Conservation (phyloP, 2,888 invertebrate genomes). For the Tiliacea aurago region DNA sequence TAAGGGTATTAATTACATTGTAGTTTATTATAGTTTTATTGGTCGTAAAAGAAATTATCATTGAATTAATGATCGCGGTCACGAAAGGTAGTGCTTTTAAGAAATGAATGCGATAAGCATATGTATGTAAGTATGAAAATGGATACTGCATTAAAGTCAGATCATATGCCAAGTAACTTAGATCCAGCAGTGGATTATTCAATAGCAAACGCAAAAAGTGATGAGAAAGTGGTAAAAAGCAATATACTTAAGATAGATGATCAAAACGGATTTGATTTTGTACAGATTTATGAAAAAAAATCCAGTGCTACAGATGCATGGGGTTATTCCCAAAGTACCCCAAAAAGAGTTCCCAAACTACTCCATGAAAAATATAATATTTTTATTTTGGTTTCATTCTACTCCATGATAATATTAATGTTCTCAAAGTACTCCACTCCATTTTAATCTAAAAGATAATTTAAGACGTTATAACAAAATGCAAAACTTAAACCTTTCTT, state of each 20-base stretch:
- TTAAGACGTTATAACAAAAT: too few relatives aligned
- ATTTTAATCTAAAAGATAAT: too few relatives aligned
- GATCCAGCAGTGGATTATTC: background rate
- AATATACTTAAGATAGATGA: background rate
- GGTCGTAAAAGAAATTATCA: slow-evolving; percentile 50
- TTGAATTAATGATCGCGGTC: slow-evolving; percentile 19
- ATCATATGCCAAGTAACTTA: background rate
- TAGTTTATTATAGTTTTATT: slow-evolving; percentile 51
- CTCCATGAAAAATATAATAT: too few relatives aligned
- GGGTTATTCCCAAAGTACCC: too few relatives aligned
- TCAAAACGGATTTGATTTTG: background rate
- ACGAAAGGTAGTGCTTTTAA: slow-evolving; percentile 21
- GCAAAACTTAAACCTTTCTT: too few relatives aligned
- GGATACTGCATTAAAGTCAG: background rate
- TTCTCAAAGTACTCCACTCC: too few relatives aligned
- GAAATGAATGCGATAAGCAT: background rate
- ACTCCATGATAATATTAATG: too few relatives aligned
- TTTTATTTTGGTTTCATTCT: too few relatives aligned
- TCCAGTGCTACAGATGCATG: background rate
- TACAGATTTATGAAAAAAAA: background rate
- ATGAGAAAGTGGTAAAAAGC: background rate
- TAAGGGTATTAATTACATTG: slow-evolving; percentile 54
- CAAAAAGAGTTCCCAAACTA: too few relatives aligned
- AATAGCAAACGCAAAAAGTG: background rate
- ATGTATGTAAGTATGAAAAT: too few relatives aligned